phyloP scores from a whole-genome alignment of 1,140 invertebrate genomes.

The Drosophila littoralis region DNA sequence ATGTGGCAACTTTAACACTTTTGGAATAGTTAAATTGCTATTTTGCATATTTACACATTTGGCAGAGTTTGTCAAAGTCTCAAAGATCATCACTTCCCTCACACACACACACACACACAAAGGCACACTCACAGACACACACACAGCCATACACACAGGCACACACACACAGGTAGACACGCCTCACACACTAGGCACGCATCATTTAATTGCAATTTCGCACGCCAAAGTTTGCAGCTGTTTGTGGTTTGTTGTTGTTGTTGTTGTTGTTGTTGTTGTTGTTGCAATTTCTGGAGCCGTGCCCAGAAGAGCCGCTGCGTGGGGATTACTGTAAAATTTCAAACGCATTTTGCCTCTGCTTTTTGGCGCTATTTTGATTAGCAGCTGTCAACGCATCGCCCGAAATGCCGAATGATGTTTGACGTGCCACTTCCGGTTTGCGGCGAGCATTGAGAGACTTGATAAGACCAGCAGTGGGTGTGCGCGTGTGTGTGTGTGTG shows the following conservation, averaged over 20 bases:
- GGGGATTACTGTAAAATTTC: constrained; percentile 31
- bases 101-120: neutral
- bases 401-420: constrained; percentile 52
- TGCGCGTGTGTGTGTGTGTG: neutral
- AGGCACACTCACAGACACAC: neutral
- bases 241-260: constrained; percentile 3
- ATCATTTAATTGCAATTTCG: constrained; percentile 60
- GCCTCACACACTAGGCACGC: constrained; percentile 10
- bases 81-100: neutral
- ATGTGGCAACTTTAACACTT: neutral
- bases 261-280: neutral
- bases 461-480: constrained; percentile 21
- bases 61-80: constrained; percentile 16
- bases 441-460: neutral
- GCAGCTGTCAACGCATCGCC: constrained; percentile 65
- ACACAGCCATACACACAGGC: no score
- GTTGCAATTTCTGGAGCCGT: constrained; percentile 44
- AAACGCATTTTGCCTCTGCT: constrained; percentile 6
- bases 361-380: constrained; percentile 65
- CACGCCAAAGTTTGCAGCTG: constrained; percentile 30
- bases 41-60: constrained; percentile 8
- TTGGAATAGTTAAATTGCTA: neutral
- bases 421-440: constrained; percentile 64
- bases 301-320: constrained; percentile 29
- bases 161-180: neutral